Evolutionary conservation across 2,888 invertebrate species (phyloP), one percentile per base, ranked within the genome.

Genomic region (Monopis laevigella): DNA sequence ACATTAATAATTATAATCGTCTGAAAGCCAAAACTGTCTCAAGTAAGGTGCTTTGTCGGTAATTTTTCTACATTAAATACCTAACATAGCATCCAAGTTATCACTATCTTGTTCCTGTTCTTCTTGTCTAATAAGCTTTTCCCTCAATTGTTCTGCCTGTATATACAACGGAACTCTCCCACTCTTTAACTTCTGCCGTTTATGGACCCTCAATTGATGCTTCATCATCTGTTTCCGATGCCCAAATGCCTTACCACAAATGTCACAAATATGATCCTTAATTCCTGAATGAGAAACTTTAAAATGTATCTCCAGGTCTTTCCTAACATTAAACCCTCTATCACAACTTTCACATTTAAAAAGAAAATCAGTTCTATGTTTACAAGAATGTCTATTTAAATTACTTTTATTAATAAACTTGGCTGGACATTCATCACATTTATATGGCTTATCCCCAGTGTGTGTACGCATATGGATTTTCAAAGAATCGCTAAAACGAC

Each of bases 191-290:
- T 80, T 80, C 18, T 66, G 61, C 41, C 78, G 56, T 40, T 80
- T 77, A 47, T 80, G 80, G 0, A 77, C 77, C 46, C 61, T 70
- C 0, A 65, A 45, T 41, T 77, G 70, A 52, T 80, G 80, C 51
- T 71, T 75, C 72, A 71, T 73, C 73, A 78, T 65, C 47, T 73
- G 74, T 45, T 72, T 77, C 5, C 72, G 52, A 43, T 72, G 70
- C 2, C 75, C 75, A 61, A 78, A 78, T 1, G 65, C 65, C 48
- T 75, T 77, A 0, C 69, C 68, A 46, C 80, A 80, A 1, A 65
- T 46, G 40, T 62, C 62, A 40, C 78, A 80, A 2, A 65, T 45
- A 52, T 77, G 73, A 0, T 78, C 78, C 39, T 67, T 74, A 12
- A 73, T 57, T 2, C 78, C 78, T 0, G 58, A 56, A 46, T 80